Evolutionary conservation across 2,113 vertebrate genomes (phyloP).

Genomic region (Rhinoptilus africanus): DNA sequence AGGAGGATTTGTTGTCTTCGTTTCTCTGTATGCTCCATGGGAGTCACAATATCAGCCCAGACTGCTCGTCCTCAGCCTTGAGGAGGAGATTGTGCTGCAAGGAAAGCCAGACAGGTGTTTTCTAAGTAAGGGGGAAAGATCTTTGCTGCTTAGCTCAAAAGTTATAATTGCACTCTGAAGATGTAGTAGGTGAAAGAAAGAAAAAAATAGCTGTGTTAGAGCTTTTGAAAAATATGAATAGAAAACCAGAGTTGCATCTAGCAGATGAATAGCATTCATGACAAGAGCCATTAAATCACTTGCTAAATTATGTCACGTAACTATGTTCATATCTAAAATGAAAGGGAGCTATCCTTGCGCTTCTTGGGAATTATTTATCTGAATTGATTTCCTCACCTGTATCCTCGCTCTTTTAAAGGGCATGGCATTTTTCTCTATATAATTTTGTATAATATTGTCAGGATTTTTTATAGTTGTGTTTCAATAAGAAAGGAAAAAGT

Average conservation of each 20-base stretch:
- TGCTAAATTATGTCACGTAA: not conserved
- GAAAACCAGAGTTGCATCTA: not conserved
- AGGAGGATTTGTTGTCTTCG: not conserved
- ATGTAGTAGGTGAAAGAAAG: not conserved
- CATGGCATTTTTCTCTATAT: not conserved
- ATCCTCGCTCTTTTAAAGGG: not conserved
- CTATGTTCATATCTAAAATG: not conserved
- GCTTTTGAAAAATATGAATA: slow-evolving; percentile 31
- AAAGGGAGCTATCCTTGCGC: not conserved
- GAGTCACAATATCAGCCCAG: not conserved
- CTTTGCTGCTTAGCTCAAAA: not conserved
- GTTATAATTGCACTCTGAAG: not conserved
- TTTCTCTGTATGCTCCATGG: not conserved
- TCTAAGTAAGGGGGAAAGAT: not conserved
- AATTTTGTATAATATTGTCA: not conserved
- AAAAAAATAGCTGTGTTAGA: not conserved
- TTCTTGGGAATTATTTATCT: not conserved
- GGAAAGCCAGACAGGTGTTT: not conserved
- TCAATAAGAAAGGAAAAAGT: not conserved
- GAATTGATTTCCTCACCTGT: not conserved
- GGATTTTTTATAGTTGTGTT: not conserved
- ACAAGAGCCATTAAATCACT: slow-evolving; percentile 24
- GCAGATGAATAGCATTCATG: slow-evolving; percentile 13
- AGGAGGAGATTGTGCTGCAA: not conserved
- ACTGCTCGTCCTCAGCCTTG: not conserved